Evolutionary conservation across 2,113 vertebrate species (phyloP).

Genomic region (Labeo catla): DNA sequence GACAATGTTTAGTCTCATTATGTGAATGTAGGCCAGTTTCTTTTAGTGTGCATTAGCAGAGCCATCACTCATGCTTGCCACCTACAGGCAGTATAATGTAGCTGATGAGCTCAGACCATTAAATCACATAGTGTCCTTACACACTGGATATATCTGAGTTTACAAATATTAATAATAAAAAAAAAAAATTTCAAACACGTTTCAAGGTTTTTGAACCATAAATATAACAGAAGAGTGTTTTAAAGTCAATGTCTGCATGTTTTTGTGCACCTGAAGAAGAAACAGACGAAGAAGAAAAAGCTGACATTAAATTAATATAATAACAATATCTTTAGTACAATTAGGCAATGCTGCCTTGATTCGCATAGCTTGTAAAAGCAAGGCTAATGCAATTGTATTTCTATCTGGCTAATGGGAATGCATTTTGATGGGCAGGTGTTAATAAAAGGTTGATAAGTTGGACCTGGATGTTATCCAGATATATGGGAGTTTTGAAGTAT

Average conservation of each 20-base stretch:
- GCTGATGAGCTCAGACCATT: constrained; percentile 36
- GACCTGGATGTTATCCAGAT: not conserved
- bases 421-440: constrained; percentile 17
- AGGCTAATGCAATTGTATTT: not conserved
- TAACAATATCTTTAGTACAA: not conserved
- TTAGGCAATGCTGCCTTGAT: not conserved
- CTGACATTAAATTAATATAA: not conserved
- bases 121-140: not conserved
- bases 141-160: not conserved
- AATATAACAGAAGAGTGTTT: not conserved
- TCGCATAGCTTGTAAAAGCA: not conserved
- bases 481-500: not conserved
- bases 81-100: constrained; percentile 57
- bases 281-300: not conserved
- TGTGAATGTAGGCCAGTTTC: constrained; percentile 68
- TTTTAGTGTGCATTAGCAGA: constrained; percentile 59
- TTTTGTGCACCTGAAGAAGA: not conserved
- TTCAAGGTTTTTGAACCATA: not conserved
- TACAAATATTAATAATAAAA: not conserved
- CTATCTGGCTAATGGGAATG: constrained; percentile 1
- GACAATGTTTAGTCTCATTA: constrained; percentile 65
- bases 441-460: not conserved
- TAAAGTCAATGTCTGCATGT: not conserved
- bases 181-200: not conserved
- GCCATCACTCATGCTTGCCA: constrained; percentile 57